Evolutionary conservation across 2,888 invertebrate species (phyloP).

Genomic region (Drosophila fulvimacula): DNA sequence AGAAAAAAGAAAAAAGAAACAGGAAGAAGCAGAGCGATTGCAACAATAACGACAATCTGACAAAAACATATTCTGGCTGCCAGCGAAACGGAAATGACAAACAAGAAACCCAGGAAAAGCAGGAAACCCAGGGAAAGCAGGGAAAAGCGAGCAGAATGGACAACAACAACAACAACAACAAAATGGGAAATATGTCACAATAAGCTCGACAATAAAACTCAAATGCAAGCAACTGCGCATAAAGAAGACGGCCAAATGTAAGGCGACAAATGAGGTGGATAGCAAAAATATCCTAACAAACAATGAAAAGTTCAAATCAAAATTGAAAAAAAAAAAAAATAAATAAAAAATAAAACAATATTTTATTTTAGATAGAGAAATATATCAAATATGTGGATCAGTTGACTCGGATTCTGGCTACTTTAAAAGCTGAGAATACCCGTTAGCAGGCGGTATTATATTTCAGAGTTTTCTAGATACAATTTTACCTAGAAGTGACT

Average conservation of each 20-base stretch:
- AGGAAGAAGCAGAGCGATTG: slow-evolving; percentile 21
- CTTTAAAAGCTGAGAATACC: no score
- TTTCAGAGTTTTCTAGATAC: no score
- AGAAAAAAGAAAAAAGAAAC: background rate
- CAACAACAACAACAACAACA: slow-evolving; percentile 4
- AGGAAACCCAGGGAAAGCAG: slow-evolving; percentile 12
- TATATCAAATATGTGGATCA: background rate
- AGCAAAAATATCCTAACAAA: slow-evolving; percentile 2
- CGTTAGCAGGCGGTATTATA: no score
- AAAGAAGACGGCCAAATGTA: background rate
- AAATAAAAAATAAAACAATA: no score
- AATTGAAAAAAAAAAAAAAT: background rate
- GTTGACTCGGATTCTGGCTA: background rate
- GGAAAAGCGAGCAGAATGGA: background rate
- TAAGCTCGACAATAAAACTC: slow-evolving; percentile 53
- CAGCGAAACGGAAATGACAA: slow-evolving; percentile 14
- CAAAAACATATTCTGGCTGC: slow-evolving; percentile 33
- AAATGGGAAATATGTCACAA: slow-evolving; percentile 49
- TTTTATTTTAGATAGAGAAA: background rate
- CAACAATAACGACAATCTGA: slow-evolving; percentile 30
- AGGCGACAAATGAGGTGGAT: slow-evolving; percentile 7
- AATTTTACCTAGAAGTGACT: no score
- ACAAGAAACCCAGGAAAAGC: slow-evolving; percentile 16
- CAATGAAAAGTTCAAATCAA: background rate
- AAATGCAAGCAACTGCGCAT: slow-evolving; percentile 48